Conservation (phyloP, 2,888 invertebrate species). For the Polylopha cassiicola region DNA sequence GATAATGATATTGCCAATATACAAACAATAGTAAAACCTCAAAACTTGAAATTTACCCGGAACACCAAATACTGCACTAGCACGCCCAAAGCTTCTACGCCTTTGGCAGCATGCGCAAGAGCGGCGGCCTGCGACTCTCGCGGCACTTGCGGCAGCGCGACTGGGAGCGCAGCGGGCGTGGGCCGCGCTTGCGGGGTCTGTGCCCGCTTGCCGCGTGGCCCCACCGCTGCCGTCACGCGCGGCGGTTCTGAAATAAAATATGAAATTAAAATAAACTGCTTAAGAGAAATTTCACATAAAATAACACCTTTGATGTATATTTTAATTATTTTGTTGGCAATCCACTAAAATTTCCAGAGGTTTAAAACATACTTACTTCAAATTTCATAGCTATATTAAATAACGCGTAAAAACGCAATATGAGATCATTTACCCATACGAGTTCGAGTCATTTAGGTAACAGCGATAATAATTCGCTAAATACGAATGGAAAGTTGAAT, state of each 20-base stretch:
- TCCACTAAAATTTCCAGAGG: no score
- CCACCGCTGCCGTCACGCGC: constrained; percentile 62
- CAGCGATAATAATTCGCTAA: not conserved
- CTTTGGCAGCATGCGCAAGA: constrained; percentile 77
- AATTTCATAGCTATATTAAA: no score
- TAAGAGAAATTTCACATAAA: constrained; percentile 12
- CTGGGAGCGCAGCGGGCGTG: constrained; percentile 41
- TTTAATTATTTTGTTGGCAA: no score
- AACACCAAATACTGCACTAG: constrained; percentile 90
- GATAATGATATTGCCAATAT: no score
- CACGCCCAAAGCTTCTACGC: constrained; percentile 89
- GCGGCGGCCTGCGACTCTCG: constrained; percentile 55
- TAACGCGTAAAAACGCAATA: not conserved
- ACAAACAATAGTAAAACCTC: no score
- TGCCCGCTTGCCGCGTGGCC: constrained; percentile 64
- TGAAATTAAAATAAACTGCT: constrained; percentile 13
- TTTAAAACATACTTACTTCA: no score
- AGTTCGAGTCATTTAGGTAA: not conserved
- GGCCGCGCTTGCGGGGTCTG: constrained; percentile 60
- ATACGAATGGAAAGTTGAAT: constrained; percentile 8
- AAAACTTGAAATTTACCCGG: constrained; percentile 74
- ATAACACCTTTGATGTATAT: constrained; percentile 14
- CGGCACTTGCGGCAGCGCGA: constrained; percentile 36
- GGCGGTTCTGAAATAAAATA: constrained; percentile 55
- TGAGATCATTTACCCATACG: constrained; percentile 1